phyloP scores from a whole-genome alignment of 2,888 invertebrate species.

The Heliconius sara region DNA sequence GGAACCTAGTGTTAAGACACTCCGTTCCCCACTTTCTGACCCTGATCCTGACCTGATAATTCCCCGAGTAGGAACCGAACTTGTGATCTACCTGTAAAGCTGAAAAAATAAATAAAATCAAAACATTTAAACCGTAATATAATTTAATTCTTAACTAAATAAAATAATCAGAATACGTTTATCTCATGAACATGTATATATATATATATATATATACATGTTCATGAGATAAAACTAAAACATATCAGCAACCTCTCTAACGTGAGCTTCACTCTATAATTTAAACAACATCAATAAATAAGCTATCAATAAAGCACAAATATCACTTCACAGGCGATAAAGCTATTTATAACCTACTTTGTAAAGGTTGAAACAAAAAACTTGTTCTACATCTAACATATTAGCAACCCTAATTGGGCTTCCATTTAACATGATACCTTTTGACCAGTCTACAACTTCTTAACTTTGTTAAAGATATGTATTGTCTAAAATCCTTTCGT shows the following conservation, averaged over 20 bases:
- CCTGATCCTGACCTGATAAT: too few relatives aligned
- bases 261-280: conserved; percentile 4
- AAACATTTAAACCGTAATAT: too few relatives aligned
- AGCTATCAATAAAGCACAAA: conserved; percentile 7
- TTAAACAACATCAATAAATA: conserved; percentile 25
- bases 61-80: too few relatives aligned
- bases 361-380: conserved; percentile 28
- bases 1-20: too few relatives aligned
- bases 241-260: neutral
- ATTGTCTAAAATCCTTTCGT: conserved; percentile 51
- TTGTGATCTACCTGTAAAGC: too few relatives aligned
- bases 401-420: conserved; percentile 49
- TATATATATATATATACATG: too few relatives aligned
- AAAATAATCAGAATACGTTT: too few relatives aligned
- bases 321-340: conserved; percentile 18
- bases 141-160: too few relatives aligned
- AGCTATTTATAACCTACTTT: conserved; percentile 28
- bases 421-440: conserved; percentile 56
- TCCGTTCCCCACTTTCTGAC: too few relatives aligned
- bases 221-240: neutral
- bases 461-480: conserved; percentile 49
- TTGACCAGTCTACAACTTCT: conserved; percentile 57
- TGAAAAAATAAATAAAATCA: too few relatives aligned
- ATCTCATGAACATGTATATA: too few relatives aligned
- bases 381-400: conserved; percentile 44